Evolutionary conservation across 2,113 vertebrate genomes (phyloP).

Genomic region (Malurus cyaneus): DNA sequence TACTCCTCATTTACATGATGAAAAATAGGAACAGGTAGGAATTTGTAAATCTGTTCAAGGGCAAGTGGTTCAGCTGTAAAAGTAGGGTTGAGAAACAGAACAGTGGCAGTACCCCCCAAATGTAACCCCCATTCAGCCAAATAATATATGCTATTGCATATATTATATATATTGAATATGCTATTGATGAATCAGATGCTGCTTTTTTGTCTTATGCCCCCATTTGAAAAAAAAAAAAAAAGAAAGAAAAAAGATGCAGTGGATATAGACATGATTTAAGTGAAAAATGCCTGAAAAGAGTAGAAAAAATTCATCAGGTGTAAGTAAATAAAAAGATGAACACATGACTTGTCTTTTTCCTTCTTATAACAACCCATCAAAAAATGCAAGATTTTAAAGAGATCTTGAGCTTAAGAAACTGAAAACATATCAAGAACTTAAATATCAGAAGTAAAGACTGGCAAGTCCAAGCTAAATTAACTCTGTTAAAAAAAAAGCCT

Average conservation of each 20-base stretch:
- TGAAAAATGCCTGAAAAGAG: background rate
- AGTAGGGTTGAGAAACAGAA: background rate
- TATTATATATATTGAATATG: background rate
- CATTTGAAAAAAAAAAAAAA: background rate
- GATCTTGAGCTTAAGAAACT: background rate
- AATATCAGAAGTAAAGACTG: background rate
- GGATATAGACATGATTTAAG: background rate
- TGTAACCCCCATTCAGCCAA: background rate
- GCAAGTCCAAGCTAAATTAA: background rate
- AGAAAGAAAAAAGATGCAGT: background rate
- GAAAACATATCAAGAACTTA: background rate
- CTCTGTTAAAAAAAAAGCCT: background rate
- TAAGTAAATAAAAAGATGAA: background rate
- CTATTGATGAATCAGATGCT: background rate
- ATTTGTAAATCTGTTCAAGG: constrained; percentile 50
- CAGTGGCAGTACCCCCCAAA: background rate
- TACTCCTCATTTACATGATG: constrained; percentile 23
- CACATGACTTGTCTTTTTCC: background rate
- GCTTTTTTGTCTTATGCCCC: background rate
- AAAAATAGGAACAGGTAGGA: constrained; percentile 46
- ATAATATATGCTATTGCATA: background rate
- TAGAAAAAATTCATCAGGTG: background rate
- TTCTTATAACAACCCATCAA: background rate
- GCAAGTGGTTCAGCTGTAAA: background rate
- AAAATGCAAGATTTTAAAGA: background rate